phyloP scores from a whole-genome alignment of 2,797 vertebrate genomes.

The Microctenopoma stevenorrisi region DNA sequence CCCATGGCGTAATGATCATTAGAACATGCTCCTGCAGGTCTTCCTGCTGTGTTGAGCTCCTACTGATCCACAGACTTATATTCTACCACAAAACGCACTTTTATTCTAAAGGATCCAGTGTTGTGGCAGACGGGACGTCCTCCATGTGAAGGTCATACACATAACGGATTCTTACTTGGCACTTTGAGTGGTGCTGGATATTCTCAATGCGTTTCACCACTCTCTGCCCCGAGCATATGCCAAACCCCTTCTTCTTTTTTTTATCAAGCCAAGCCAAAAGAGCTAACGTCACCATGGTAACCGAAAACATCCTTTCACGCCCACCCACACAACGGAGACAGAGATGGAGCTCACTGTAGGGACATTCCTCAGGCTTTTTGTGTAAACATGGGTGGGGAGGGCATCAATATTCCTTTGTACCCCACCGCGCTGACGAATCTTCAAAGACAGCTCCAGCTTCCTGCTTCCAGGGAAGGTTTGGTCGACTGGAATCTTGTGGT shows the following conservation, averaged over 20 bases:
- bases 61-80: background rate
- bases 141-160: slow-evolving; percentile 23
- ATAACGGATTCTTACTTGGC: too few relatives aligned
- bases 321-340: slow-evolving; percentile 51
- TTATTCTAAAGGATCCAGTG: slow-evolving; percentile 10
- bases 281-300: slow-evolving; percentile 76
- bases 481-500: slow-evolving; percentile 27
- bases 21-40: too few relatives aligned
- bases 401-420: slow-evolving; percentile 81
- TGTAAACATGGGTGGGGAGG: slow-evolving; percentile 61
- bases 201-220: background rate
- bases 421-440: slow-evolving; percentile 52
- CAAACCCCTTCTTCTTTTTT: background rate
- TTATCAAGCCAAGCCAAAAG: slow-evolving; percentile 65
- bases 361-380: slow-evolving; percentile 68
- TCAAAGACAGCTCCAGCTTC: slow-evolving; percentile 56
- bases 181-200: background rate
- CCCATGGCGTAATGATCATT: too few relatives aligned
- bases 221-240: background rate
- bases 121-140: slow-evolving; percentile 16
- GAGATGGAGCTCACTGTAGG: slow-evolving; percentile 49
- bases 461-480: slow-evolving; percentile 27
- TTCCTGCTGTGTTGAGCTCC: too few relatives aligned
- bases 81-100: slow-evolving; percentile 10
- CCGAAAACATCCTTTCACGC: slow-evolving; percentile 58